Percentiles rank a stretch among this genome's conserved stretches.
Conservation (phyloP, 2,797 vertebrate genomes). For the Anas acuta region DNA sequence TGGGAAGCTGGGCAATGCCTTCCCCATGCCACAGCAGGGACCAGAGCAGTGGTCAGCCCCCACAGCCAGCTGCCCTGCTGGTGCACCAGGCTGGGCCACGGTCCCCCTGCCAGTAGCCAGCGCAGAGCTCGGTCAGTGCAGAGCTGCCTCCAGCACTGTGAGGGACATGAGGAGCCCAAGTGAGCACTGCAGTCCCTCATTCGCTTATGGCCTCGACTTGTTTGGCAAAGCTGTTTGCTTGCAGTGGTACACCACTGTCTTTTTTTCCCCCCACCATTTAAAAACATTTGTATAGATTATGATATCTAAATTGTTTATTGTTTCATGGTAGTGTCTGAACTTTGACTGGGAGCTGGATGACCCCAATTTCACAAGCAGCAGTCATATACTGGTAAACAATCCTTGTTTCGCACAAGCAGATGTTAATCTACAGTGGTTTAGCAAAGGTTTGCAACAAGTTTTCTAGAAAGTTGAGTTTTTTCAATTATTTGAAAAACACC, state of each 20-base stretch:
- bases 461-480: not conserved
- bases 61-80: too few species aligned
- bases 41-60: not conserved
- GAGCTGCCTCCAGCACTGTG: not conserved
- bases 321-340: slow-evolving; percentile 26
- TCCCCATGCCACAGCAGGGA: not conserved
- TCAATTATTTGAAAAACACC: slow-evolving; percentile 44
- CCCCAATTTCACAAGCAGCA: slow-evolving; percentile 35
- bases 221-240: not conserved
- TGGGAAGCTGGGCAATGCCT: not conserved
- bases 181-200: not conserved
- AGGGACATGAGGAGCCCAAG: not conserved
- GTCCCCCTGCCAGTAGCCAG: not conserved
- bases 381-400: not conserved
- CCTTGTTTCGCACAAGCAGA: not conserved
- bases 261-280: not conserved
- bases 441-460: not conserved
- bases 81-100: too few species aligned
- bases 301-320: not conserved
- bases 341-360: slow-evolving; percentile 5
- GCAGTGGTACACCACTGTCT: not conserved
- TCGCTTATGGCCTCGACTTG: not conserved
- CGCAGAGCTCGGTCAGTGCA: not conserved
- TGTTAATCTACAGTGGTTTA: not conserved
- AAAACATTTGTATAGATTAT: not conserved